Conservation (phyloP, 2,888 invertebrate species). For the Chamaedrilus cognettii region DNA sequence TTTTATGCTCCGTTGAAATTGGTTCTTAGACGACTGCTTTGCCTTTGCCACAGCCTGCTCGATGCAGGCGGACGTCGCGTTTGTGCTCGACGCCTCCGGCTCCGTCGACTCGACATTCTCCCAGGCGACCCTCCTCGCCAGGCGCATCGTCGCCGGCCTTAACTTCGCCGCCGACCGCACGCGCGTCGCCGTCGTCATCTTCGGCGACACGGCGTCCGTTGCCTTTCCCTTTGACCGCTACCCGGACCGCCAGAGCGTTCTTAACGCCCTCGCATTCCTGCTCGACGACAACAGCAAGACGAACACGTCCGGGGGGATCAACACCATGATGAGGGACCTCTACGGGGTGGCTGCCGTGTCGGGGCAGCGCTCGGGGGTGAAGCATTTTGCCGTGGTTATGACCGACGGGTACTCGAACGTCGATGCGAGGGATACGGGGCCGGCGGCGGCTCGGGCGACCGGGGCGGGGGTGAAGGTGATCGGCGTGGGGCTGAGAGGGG, state of each 20-base stretch:
- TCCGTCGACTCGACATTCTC: constrained; percentile 35
- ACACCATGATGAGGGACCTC: constrained; percentile 19
- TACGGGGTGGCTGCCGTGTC: constrained; percentile 17
- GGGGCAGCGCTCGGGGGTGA: constrained; percentile 30
- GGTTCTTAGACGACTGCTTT: too few species aligned
- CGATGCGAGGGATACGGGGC: constrained; percentile 43
- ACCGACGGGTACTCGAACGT: constrained; percentile 52
- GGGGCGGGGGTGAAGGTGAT: constrained; percentile 43
- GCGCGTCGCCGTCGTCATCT: constrained; percentile 44
- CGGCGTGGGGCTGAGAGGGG: constrained; percentile 41
- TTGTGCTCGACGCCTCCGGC: constrained; percentile 37
- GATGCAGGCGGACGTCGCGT: constrained; percentile 29
- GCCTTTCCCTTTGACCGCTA: constrained; percentile 49
- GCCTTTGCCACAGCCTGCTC: constrained; percentile 28
- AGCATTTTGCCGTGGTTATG: constrained; percentile 38
- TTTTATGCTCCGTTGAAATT: too few species aligned
- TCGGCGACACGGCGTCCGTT: constrained; percentile 39
- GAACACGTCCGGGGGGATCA: constrained; percentile 44
- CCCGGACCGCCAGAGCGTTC: constrained; percentile 40
- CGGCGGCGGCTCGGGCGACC: constrained; percentile 27
- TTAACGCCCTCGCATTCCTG: constrained; percentile 49
- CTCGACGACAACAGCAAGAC: constrained; percentile 39
- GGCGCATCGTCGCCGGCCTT: constrained; percentile 29
- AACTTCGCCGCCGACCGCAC: constrained; percentile 37
- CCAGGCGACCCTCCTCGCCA: constrained; percentile 22